These are phyloP conservation scores for Pachypanchax playfairii DNA, from an alignment of 2,113 vertebrate species.

Conservation along the genomic window DNA sequence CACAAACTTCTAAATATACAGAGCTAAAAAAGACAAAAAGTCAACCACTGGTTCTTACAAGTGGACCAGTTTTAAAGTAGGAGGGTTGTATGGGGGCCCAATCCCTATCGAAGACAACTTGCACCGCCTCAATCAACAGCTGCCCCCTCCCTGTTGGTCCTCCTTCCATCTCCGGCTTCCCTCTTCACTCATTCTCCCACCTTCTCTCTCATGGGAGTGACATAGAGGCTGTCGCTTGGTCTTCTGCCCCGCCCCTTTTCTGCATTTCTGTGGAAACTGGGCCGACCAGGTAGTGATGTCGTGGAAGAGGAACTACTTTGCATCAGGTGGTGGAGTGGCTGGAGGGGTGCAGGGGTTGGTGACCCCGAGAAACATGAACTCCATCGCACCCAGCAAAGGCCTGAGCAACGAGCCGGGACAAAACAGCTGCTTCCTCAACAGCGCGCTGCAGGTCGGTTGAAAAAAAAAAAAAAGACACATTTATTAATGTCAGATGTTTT, in stretches of 20 bases:
- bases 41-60: constrained; percentile 40
- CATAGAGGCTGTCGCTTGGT: constrained; percentile 63
- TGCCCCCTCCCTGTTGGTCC: constrained; percentile 28
- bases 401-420: constrained; percentile 96
- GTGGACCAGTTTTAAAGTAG: constrained; percentile 45
- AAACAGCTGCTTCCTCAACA: constrained; percentile 98
- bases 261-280: constrained; percentile 45
- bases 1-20: constrained; percentile 51
- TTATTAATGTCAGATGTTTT: constrained; percentile 77
- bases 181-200: constrained; percentile 53
- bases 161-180: constrained; percentile 18
- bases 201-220: constrained; percentile 76
- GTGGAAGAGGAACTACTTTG: constrained; percentile 83
- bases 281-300: constrained; percentile 76
- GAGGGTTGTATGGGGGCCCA: constrained; percentile 70
- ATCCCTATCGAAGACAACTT: constrained; percentile 45
- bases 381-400: constrained; percentile 95
- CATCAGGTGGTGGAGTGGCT: constrained; percentile 69
- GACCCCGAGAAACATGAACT: constrained; percentile 88
- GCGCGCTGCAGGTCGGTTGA: constrained; percentile 91
- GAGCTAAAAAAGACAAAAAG: constrained; percentile 60
- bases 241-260: constrained; percentile 59
- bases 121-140: constrained; percentile 39
- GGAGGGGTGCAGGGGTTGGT: constrained; percentile 73
- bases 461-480: no score